Evolutionary conservation across 2,113 vertebrate genomes (phyloP).

Genomic region (Tringa solitaria): DNA sequence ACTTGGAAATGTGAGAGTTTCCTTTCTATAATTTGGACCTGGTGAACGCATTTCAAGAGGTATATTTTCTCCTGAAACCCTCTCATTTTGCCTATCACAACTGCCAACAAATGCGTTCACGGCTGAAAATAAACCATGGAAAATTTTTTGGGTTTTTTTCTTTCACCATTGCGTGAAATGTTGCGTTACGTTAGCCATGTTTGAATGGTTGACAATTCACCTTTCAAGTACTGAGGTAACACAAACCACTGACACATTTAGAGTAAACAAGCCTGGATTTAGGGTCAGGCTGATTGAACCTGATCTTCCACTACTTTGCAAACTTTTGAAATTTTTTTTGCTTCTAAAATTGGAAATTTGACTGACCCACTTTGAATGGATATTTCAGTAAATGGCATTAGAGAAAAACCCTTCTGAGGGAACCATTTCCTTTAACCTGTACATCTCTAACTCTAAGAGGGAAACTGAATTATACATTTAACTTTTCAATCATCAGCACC

Average conservation of each 20-base stretch:
- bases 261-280: neutral
- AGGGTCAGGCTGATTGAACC: neutral
- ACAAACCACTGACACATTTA: slow-evolving; percentile 28
- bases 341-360: slow-evolving; percentile 50
- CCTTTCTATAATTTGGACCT: neutral
- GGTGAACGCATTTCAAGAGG: neutral
- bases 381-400: slow-evolving; percentile 69
- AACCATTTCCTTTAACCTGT: slow-evolving; percentile 67
- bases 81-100: neutral
- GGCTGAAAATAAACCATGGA: neutral
- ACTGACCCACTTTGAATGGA: slow-evolving; percentile 74
- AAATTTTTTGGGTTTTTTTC: neutral
- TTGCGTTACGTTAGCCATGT: fast-evolving
- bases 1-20: neutral
- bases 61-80: neutral
- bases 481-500: neutral
- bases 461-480: slow-evolving; percentile 34
- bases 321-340: neutral
- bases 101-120: fast-evolving
- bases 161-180: neutral
- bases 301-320: neutral
- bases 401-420: slow-evolving; percentile 58
- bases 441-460: slow-evolving; percentile 23
- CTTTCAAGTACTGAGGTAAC: neutral
- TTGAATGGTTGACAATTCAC: neutral